Conservation (phyloP, 2,888 invertebrate genomes). For the Melinopterus prodromus region DNA sequence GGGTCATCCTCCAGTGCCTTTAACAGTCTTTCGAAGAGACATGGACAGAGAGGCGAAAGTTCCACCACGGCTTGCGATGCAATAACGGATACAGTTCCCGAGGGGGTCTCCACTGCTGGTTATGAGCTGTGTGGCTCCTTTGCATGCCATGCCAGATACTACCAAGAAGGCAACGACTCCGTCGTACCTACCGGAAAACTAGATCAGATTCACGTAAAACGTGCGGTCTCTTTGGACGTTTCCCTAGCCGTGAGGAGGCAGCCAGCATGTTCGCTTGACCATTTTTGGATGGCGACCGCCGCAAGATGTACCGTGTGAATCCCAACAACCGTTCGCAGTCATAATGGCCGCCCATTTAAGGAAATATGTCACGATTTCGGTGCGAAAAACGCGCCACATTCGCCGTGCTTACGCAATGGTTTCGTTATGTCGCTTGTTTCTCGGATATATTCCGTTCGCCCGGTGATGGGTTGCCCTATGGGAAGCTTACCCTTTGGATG, state of each 20-base stretch:
- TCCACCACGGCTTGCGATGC: constrained; percentile 22
- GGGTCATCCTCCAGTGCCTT: neutral
- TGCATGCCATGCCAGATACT: constrained; percentile 33
- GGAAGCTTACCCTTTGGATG: too few species aligned
- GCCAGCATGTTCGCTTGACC: constrained; percentile 34
- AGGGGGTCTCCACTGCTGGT: neutral
- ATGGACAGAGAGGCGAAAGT: constrained; percentile 17
- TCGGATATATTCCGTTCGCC: too few species aligned
- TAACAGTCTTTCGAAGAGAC: neutral
- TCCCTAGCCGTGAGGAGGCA: neutral
- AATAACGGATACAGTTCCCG: constrained; percentile 29
- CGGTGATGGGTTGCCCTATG: too few species aligned
- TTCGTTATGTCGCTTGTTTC: too few species aligned
- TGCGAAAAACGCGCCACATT: too few species aligned
- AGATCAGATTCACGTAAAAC: constrained; percentile 50
- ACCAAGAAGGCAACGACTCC: constrained; percentile 24
- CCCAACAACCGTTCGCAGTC: constrained; percentile 29
- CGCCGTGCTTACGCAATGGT: too few species aligned
- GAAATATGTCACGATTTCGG: neutral
- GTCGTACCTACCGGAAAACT: constrained; percentile 39
- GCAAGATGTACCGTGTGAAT: constrained; percentile 31
- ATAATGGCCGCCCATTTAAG: constrained; percentile 26
- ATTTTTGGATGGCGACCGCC: constrained; percentile 44
- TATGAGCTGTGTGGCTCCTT: constrained; percentile 23
- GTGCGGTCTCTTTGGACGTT: constrained; percentile 36